Evolutionary conservation across 2,797 vertebrate species (phyloP).

Genomic region (Artibeus jamaicensis): DNA sequence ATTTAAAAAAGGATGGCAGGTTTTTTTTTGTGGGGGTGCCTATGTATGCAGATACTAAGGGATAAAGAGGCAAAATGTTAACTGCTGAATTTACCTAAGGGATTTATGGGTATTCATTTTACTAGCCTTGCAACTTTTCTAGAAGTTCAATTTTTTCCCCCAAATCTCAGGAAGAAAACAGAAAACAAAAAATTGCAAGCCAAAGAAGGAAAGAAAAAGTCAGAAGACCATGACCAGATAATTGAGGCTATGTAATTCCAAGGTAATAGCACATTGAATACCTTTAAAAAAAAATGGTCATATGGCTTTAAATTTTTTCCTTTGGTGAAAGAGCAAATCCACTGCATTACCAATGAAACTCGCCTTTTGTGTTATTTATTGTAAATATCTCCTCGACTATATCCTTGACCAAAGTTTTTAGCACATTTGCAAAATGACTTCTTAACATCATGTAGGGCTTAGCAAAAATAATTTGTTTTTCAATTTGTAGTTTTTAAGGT

Average conservation of each 20-base stretch:
- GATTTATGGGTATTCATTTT: not conserved
- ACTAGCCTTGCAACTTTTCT: not conserved
- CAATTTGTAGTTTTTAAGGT: not conserved
- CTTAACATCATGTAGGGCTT: not conserved
- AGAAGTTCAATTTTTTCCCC: not conserved
- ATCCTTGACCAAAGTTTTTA: not conserved
- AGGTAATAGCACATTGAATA: not conserved
- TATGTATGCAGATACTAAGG: not conserved
- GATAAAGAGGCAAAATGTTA: constrained; percentile 26
- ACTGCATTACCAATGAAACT: not conserved
- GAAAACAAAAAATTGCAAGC: not conserved
- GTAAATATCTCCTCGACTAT: not conserved
- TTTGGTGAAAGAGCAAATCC: constrained; percentile 22
- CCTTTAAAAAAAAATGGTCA: not conserved
- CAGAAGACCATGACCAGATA: not conserved
- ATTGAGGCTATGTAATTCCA: not conserved
- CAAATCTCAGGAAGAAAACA: not conserved
- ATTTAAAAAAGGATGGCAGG: not conserved
- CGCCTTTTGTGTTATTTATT: not conserved
- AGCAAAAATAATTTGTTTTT: constrained; percentile 5
- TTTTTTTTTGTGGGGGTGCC: not conserved
- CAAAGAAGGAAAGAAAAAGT: not conserved
- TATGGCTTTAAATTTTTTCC: constrained; percentile 12
- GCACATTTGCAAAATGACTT: not conserved
- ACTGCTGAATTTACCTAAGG: constrained; percentile 3